Percentiles rank a stretch among this genome's conserved stretches.
phyloP scores from a whole-genome alignment of 2,888 invertebrate genomes.

The Drosophila mettleri region DNA sequence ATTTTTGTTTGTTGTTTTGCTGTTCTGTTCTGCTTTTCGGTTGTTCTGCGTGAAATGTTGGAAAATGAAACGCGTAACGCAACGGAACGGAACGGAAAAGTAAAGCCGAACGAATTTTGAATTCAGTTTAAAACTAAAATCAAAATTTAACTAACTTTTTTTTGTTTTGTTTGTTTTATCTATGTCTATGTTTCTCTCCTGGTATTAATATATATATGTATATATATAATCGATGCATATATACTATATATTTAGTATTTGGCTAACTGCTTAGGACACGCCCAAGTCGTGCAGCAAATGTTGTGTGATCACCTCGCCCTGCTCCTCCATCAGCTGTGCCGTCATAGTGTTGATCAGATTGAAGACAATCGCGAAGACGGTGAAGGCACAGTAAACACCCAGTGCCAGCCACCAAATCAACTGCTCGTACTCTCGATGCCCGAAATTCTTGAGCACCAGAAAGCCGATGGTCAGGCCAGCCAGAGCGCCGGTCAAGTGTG shows the following conservation, averaged over 20 bases:
- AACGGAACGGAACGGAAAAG: conserved; percentile 66
- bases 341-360: conserved; percentile 89
- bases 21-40: conserved; percentile 23
- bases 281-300: conserved; percentile 85
- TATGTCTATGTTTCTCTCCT: conserved; percentile 52
- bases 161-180: conserved; percentile 24
- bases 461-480: conserved; percentile 97
- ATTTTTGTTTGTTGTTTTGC: conserved; percentile 18
- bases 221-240: conserved; percentile 2
- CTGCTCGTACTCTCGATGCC: conserved; percentile 96
- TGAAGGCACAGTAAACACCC: conserved; percentile 96
- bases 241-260: conserved; percentile 10
- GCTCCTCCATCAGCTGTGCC: conserved; percentile 84
- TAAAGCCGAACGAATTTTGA: conserved; percentile 67
- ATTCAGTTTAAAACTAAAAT: conserved; percentile 74
- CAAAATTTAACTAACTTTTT: conserved; percentile 30
- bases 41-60: conserved; percentile 51
- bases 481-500: conserved; percentile 97
- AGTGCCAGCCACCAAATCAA: conserved; percentile 98
- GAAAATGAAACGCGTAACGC: conserved; percentile 61
- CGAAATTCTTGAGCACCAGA: conserved; percentile 97
- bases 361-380: conserved; percentile 96
- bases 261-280: conserved; percentile 80
- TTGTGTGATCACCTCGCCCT: conserved; percentile 84
- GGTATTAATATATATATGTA: conserved; percentile 8